Percentiles rank a stretch among this genome's conserved stretches.
Evolutionary conservation across 2,797 vertebrate genomes (phyloP).

Genomic region (Apogon hyalosoma): DNA sequence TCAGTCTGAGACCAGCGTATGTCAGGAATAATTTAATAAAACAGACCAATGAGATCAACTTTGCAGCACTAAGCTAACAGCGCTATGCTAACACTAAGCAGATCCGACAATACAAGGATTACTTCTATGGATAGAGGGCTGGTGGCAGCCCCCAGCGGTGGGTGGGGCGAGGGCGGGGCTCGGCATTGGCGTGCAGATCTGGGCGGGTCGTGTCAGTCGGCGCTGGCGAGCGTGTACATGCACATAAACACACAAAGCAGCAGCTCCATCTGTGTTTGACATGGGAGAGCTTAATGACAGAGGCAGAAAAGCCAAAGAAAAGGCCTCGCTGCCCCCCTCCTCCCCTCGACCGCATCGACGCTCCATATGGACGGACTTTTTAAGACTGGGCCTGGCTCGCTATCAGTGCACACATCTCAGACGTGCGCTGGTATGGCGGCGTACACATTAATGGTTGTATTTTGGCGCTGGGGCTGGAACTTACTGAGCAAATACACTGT

Average conservation of each 20-base stretch:
- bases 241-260: slow-evolving; percentile 57
- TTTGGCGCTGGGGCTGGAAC: slow-evolving; percentile 58
- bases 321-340: slow-evolving; percentile 57
- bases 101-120: too few species aligned
- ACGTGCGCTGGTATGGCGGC: slow-evolving; percentile 39
- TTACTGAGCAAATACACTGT: slow-evolving; percentile 33
- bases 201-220: slow-evolving; percentile 72
- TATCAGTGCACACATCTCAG: slow-evolving; percentile 67
- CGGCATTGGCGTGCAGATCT: slow-evolving; percentile 19
- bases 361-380: slow-evolving; percentile 82
- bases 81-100: too few species aligned
- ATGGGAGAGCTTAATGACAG: slow-evolving; percentile 87
- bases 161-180: too few species aligned
- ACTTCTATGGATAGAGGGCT: too few species aligned
- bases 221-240: slow-evolving; percentile 55
- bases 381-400: slow-evolving; percentile 71
- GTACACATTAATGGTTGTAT: slow-evolving; percentile 51
- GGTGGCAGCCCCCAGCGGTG: too few species aligned
- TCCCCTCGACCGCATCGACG: slow-evolving; percentile 80
- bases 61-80: too few species aligned
- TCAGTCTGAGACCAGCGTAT: too few species aligned
- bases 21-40: too few species aligned
- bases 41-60: too few species aligned
- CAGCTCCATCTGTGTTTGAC: slow-evolving; percentile 83
- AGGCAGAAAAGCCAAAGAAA: slow-evolving; percentile 82